These are phyloP conservation scores for Plodia interpunctella DNA, from an alignment of 1,140 invertebrate genomes.

Conservation along the genomic window DNA sequence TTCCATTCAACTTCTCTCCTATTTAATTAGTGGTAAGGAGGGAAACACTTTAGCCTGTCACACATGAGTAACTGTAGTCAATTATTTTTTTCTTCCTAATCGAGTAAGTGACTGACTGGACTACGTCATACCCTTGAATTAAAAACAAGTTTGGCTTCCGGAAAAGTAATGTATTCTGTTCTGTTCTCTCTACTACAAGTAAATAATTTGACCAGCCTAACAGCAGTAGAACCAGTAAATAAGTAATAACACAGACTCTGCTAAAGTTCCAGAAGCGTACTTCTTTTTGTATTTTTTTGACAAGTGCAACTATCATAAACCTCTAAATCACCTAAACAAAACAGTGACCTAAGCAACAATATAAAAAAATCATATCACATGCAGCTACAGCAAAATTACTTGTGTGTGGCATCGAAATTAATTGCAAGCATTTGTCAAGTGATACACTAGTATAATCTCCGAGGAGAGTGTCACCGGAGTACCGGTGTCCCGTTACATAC, in stretches of 20 bases:
- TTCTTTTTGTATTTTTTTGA: no score
- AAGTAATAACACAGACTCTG: no score
- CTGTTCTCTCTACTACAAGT: neutral
- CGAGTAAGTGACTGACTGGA: constrained; percentile 27
- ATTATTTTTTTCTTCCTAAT: constrained; percentile 41
- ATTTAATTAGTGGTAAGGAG: neutral
- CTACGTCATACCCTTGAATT: constrained; percentile 39
- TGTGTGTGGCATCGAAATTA: neutral
- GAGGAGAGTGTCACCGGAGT: neutral
- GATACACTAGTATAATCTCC: neutral
- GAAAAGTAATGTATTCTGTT: constrained; percentile 20
- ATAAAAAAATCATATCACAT: no score
- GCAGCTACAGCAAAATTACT: neutral
- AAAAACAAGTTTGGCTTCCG: constrained; percentile 31
- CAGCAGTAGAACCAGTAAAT: no score
- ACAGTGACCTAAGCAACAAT: no score
- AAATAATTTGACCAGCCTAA: neutral
- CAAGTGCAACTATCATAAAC: no score
- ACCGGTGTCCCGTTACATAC: constrained; percentile 3
- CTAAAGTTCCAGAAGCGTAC: no score
- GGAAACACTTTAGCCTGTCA: constrained; percentile 22
- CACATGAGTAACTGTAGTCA: constrained; percentile 37
- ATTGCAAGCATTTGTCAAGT: neutral
- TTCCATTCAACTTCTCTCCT: neutral
- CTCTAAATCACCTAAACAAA: no score